Base-by-base conservation (phyloP, 2,113 vertebrate species). In the Stegostoma tigrinum region DNA sequence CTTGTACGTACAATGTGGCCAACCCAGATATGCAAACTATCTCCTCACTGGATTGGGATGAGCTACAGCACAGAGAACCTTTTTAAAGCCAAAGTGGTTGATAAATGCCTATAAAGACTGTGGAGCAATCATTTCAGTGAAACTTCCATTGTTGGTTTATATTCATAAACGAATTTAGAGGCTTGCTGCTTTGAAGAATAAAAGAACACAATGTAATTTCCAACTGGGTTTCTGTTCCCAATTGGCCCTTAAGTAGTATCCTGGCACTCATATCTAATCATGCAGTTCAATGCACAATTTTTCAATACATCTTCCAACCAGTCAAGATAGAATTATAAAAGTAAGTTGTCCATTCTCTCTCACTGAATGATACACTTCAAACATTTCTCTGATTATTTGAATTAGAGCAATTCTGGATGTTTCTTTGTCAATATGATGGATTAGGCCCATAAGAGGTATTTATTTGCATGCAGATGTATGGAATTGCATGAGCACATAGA, bases 151-250 rank as follows among this genome's bases (percentile, higher is more conserved):
- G 24, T 70, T 12, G 72, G 34, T 72, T 95, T 72, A 30, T 95
- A 30, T 70, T 48, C 93, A 14, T 95, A 67, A 95, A 24, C 52
- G 68, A 27, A 48, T 70, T 95, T 95, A 95, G 42, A 95, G 66
- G 1, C 42, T 17, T 95, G 38, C 45, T 15, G 67, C 67, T 95
- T 70, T 72, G 68, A 72, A 95, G 66, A 95, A 52, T 10, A 34
- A 72, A 48, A 52, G 67, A 72, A 75, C 23, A 72, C 19, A 95
- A 52, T 95, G 42, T 75, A 30, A 95, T 14, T 8, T 72, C 42
- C 24, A 75, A 52, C 42, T 94, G 67, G 38, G 21, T 45, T 94
- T 48, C n/a, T 34, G 72, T 75, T 95, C 94, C 67, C 24, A 75
- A 38, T 34, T 27, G 66, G 48, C 21, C 24, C 94, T 95, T 72